Evolutionary conservation across 2,797 vertebrate species (phyloP), one percentile per base, ranked within the genome.

Genomic region (Thripadectes ignobilis): DNA sequence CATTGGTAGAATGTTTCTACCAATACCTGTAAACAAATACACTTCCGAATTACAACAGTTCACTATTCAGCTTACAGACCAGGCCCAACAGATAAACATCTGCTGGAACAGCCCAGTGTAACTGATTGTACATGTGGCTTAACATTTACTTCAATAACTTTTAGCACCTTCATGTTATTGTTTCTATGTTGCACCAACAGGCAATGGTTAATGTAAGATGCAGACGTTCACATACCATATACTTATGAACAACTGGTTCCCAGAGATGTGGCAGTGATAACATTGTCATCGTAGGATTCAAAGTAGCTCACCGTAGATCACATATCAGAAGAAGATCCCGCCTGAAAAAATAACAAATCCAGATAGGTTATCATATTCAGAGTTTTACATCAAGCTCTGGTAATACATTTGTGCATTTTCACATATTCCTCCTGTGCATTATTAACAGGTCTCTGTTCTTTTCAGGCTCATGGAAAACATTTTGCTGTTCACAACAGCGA

Each of bases 211-310:
- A 97, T 87, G 67, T 11, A 94, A 93, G 80, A 93, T 18, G 46
- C 95, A 97, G 93, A 82, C 36, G 0, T 80, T 88, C 82, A 97
- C 94, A 88, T 97, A 96, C 95, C 95, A 2, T 90, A 77, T 80
- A 84, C 43, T 95, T 92, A 82, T 76, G 95, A 93, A 82, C 90
- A 94, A 89, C 92, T 86, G 89, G 95, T 93, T 96, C 92, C 95
- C 95, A 94, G 95, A 97, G 95, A 97, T 96, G 93, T 55, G 88
- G 93, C 93, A 96, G 92, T 73, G 95, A 96, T 95, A 96, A 96
- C 96, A 96, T 96, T 94, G 92, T 96, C 94, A 95, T 88, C 20
- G 13, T 93, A 95, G 7, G 57, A 92, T 68, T 86, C 94, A 38
- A 34, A 63, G 89, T 6, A 82, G 91, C 74, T 93, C 4, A 3